Percentiles rank a stretch among this genome's conserved stretches.
Conservation (phyloP, 2,888 invertebrate species). For the Drosophila meridiana region DNA sequence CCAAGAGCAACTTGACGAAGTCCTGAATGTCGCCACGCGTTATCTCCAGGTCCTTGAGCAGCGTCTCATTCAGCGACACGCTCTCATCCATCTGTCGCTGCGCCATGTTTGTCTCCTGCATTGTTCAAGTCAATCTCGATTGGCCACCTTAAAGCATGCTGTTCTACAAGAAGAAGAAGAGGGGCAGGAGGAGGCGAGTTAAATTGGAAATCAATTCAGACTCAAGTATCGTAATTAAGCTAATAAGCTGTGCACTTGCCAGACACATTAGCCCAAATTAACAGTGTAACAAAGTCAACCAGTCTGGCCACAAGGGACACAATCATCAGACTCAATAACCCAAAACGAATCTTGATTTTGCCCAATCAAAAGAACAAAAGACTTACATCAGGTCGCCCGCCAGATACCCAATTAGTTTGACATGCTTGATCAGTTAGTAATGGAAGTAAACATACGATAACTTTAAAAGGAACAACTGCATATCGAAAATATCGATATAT, state of each 20-base stretch:
- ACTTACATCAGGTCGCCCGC: neutral
- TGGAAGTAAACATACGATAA: neutral
- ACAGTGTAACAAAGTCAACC: neutral
- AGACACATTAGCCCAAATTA: constrained; percentile 17
- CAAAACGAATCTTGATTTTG: neutral
- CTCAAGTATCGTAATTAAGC: constrained; percentile 6
- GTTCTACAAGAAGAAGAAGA: neutral
- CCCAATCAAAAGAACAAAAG: neutral
- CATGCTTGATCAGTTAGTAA: neutral
- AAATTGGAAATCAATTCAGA: neutral
- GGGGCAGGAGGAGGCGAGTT: neutral
- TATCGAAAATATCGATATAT: neutral
- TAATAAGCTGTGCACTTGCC: constrained; percentile 10
- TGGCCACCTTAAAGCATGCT: constrained; percentile 22
- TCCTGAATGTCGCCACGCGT: constrained; percentile 74
- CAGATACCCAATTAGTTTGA: neutral
- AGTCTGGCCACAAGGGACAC: constrained; percentile 19
- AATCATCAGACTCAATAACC: constrained; percentile 4
- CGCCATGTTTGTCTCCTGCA: constrained; percentile 57
- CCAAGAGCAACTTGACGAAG: constrained; percentile 72
- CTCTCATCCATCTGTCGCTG: constrained; percentile 19
- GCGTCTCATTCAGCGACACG: constrained; percentile 45
- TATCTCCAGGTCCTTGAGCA: constrained; percentile 57
- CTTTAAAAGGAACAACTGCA: neutral
- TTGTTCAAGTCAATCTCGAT: neutral